A percentile compares a stretch with the other conserved stretches of the same genome.
Conservation (phyloP, 2,888 invertebrate genomes). For the Entomobrya proxima region DNA sequence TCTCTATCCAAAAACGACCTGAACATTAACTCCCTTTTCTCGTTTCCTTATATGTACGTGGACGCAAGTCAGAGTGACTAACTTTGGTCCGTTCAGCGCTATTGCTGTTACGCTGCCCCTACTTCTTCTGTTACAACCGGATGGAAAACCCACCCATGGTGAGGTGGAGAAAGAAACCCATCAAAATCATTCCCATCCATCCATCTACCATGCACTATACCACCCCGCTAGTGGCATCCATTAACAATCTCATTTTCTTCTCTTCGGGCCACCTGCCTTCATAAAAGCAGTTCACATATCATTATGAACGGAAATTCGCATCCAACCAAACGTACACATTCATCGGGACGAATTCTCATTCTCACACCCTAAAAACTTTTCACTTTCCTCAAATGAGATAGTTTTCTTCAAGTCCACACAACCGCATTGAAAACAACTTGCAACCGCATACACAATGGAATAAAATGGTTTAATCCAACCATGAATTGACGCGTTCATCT, state of each 20-base stretch:
- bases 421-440: conserved; percentile 12
- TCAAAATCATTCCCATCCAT: conserved; percentile 6
- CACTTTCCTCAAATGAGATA: conserved; percentile 29
- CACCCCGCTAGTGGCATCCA: background rate
- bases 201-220: background rate
- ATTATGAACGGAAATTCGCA: background rate
- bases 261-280: conserved; percentile 24
- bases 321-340: too few species aligned
- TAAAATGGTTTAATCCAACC: conserved; percentile 37
- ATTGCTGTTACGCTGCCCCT: conserved; percentile 12
- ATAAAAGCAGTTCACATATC: background rate
- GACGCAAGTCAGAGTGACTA: conserved; percentile 25
- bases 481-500: conserved; percentile 16
- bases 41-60: background rate
- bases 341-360: background rate
- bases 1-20: conserved; percentile 19
- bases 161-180: background rate
- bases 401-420: conserved; percentile 4
- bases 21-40: conserved; percentile 31
- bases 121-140: background rate
- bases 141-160: conserved; percentile 6
- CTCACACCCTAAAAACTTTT: conserved; percentile 15
- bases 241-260: conserved; percentile 24
- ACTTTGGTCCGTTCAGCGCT: conserved; percentile 32
- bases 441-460: background rate